A percentile compares a stretch with the other conserved stretches of the same genome.
Conservation (phyloP, 2,797 vertebrate genomes). For the Peromyscus attwateri region DNA sequence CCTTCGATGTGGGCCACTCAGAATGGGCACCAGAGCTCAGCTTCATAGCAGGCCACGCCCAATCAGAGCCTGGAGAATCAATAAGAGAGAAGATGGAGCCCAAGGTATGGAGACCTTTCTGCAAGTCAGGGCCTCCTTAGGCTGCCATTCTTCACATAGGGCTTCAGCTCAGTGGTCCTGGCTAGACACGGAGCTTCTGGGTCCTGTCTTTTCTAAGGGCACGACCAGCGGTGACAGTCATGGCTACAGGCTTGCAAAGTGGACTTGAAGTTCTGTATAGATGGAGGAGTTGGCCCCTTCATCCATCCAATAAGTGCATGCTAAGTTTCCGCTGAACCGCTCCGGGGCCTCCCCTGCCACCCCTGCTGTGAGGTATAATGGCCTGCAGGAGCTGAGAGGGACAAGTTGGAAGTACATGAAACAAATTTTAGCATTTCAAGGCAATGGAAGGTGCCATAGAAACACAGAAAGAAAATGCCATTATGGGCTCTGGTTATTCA, state of each 20-base stretch:
- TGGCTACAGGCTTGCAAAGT: not conserved
- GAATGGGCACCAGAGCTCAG: not conserved
- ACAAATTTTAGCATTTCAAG: conserved; percentile 69
- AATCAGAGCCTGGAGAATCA: not conserved
- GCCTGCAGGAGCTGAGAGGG: conserved; percentile 9
- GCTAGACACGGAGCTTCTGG: not conserved
- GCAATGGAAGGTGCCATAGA: conserved; percentile 53
- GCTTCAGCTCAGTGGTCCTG: not conserved
- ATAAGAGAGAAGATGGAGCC: not conserved
- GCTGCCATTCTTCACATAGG: not conserved
- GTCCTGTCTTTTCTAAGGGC: conserved; percentile 37
- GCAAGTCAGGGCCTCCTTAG: not conserved
- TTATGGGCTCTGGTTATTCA: conserved; percentile 64
- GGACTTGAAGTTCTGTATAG: not conserved
- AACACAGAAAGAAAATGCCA: conserved; percentile 62
- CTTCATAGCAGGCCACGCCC: not conserved
- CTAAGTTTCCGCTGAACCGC: not conserved
- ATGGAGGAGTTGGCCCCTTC: not conserved
- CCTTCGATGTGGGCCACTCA: not conserved
- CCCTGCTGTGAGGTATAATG: conserved; percentile 45
- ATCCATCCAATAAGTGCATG: not conserved
- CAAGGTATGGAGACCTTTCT: not conserved
- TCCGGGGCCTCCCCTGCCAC: not conserved
- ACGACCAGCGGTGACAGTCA: not conserved
- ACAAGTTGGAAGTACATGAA: conserved; percentile 43